Evolutionary conservation across 1,140 invertebrate genomes (phyloP).

Genomic region (Drosophila prosaltans): DNA sequence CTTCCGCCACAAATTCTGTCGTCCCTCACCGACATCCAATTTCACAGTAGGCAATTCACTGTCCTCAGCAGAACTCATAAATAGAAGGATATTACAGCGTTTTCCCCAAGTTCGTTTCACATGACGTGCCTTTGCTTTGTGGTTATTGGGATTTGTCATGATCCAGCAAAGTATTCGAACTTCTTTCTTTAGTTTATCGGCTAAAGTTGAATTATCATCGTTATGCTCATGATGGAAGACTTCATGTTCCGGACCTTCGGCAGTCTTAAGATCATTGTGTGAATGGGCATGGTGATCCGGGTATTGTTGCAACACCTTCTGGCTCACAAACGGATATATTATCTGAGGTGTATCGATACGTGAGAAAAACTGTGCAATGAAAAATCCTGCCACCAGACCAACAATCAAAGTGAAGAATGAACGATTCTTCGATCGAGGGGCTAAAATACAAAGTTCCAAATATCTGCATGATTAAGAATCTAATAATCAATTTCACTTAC

Average conservation of each 20-base stretch:
- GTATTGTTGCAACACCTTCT: conserved; percentile 13
- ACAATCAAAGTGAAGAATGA: conserved; percentile 42
- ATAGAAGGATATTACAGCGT: conserved; percentile 94
- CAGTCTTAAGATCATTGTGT: not conserved
- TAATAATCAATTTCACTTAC: not conserved
- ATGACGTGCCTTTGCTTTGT: conserved; percentile 46
- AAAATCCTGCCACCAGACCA: conserved; percentile 47
- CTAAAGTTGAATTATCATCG: conserved; percentile 32
- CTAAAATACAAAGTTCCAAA: not conserved
- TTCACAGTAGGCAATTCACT: conserved; percentile 87
- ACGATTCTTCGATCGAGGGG: conserved; percentile 41
- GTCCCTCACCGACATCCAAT: conserved; percentile 91
- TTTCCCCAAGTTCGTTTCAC: conserved; percentile 97
- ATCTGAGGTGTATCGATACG: conserved; percentile 14
- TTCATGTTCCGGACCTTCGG: not conserved
- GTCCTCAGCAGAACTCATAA: conserved; percentile 93
- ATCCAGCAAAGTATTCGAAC: conserved; percentile 50
- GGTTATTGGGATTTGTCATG: conserved; percentile 44
- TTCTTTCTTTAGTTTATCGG: conserved; percentile 41
- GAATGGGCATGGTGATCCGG: not conserved
- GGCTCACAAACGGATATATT: conserved; percentile 35
- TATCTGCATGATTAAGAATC: not conserved
- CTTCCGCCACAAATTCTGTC: conserved; percentile 96
- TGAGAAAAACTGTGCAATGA: conserved; percentile 29
- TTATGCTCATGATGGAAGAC: conserved; percentile 37